phyloP scores from a whole-genome alignment of 2,113 vertebrate genomes.

The Odontophorus gujanensis region DNA sequence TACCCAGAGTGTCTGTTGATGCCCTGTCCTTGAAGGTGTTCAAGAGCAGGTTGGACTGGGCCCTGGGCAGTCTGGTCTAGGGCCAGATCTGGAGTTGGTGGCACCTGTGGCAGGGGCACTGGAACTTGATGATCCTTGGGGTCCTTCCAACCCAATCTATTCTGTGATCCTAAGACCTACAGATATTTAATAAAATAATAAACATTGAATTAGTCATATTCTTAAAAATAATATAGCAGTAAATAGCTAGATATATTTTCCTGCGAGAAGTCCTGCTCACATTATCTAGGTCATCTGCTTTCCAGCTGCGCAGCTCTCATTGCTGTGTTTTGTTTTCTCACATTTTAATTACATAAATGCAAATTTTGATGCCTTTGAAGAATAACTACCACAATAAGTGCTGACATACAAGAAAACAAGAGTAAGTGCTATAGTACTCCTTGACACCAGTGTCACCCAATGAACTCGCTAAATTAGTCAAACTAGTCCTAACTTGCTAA shows the following conservation, averaged over 20 bases:
- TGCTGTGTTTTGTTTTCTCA: background rate
- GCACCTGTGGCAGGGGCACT: too few relatives aligned
- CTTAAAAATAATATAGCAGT: too few relatives aligned
- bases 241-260: background rate
- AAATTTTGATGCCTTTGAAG: background rate
- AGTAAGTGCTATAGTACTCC: background rate
- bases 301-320: background rate
- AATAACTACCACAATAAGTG: background rate
- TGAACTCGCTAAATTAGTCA: background rate
- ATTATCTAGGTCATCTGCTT: background rate
- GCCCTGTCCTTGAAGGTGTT: too few relatives aligned
- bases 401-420: background rate
- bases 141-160: too few relatives aligned
- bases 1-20: too few relatives aligned
- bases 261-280: background rate
- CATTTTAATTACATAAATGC: background rate
- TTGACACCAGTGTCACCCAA: background rate
- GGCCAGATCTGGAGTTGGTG: too few relatives aligned
- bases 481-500: background rate
- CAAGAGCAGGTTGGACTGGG: too few relatives aligned
- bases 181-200: background rate
- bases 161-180: background rate
- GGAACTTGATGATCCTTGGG: too few relatives aligned
- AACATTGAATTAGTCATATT: background rate
- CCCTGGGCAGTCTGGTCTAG: too few relatives aligned